Evolutionary conservation across 1,140 invertebrate genomes (phyloP), one percentile per base, ranked within the genome.

Genomic region (Trachymyrmex septentrionalis): DNA sequence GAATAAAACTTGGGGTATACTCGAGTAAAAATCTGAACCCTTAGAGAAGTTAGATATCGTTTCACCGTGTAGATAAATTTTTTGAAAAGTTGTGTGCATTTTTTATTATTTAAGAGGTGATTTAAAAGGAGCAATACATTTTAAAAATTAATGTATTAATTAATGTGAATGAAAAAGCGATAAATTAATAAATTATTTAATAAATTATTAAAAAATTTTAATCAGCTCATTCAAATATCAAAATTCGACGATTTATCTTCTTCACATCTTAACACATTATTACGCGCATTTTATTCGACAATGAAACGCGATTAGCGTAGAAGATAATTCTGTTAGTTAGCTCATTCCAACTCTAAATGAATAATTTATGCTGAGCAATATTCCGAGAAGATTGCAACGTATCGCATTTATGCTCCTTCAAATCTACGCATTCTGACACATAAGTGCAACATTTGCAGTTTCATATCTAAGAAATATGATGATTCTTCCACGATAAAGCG

Each of bases 361-460:
- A 84, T 61, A 50, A 84, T 84, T 73, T 48, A 59, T 59, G 2
- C n/a, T 48, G 69, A 14, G 14, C 7, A 59, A 19, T 59, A 73
- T 82, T 82, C 55, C 2, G 21, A 75, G 63, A 84, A 69, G 16
- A 73, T 30, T 2, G 5, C 3, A 27, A 34, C 55, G 27, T 30
- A 59, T 72, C 10, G 24, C 24, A 73, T 73, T 84, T 19, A 55
- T 38, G 1, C 27, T 53, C 19, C 21, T 48, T 59, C 53, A 81
- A 38, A 81, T 38, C 24, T 72, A 21, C 61, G 21, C 9, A 24
- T 50, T 73, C 38, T 19, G 27, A 48, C 24, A 24, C n/a, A 55
- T 24, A 55, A 67, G 27, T 27, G 38, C 80, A 73, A 21, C 55
- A 55, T 3, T 50, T 84, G 67, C 80, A 84, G 69, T 84, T 73